Conservation (phyloP, 2,888 invertebrate genomes). For the Plusia festucae region DNA sequence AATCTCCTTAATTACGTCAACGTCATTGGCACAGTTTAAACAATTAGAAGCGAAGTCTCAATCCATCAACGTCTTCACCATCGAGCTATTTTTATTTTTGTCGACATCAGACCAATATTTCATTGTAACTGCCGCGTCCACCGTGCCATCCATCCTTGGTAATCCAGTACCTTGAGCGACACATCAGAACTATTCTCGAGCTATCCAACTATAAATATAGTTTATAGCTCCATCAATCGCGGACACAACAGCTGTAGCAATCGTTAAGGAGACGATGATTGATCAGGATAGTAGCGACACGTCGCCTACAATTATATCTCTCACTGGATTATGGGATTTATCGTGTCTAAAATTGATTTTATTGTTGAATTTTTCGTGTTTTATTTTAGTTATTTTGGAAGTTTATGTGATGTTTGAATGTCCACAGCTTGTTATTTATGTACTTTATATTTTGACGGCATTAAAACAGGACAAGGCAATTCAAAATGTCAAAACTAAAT, state of each 20-base stretch:
- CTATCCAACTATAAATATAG: constrained; percentile 85
- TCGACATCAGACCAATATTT: constrained; percentile 28
- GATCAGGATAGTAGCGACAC: constrained; percentile 73
- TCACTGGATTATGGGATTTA: constrained; percentile 66
- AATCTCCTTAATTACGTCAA: constrained; percentile 8
- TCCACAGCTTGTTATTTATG: background rate
- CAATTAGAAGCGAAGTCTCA: constrained; percentile 13
- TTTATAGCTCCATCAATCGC: constrained; percentile 87
- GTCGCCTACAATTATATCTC: constrained; percentile 68
- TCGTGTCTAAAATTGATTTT: constrained; percentile 62
- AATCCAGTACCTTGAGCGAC: constrained; percentile 70
- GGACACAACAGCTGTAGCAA: constrained; percentile 82
- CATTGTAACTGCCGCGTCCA: constrained; percentile 60
- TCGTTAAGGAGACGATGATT: constrained; percentile 87
- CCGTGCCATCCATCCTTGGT: constrained; percentile 26
- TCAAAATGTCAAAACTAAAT: background rate
- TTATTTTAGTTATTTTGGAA: constrained; percentile 24
- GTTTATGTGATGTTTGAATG: constrained; percentile 12
- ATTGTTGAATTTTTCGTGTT: constrained; percentile 51
- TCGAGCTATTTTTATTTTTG: constrained; percentile 42
- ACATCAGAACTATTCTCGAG: constrained; percentile 79
- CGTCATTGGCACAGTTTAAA: constrained; percentile 18
- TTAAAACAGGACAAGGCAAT: background rate
- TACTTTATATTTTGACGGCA: background rate
- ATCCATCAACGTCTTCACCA: constrained; percentile 36